These are phyloP conservation scores for Apis mellifera DNA, from an alignment of 1,140 invertebrate species.

Conservation along the genomic window Amel_HAv3.1 CM009931.2:12534501-12535000, in stretches of 20 bases:
- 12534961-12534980: neutral
- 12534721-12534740: slow-evolving; percentile 39
- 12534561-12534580: too few relatives aligned
- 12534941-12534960: slow-evolving; percentile 1
- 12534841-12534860: slow-evolving; percentile 9
- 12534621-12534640: slow-evolving; percentile 26
- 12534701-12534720: slow-evolving; percentile 16
- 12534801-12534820: slow-evolving; percentile 32
- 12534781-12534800: slow-evolving; percentile 63
- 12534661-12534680: neutral
- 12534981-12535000: neutral
- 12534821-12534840: slow-evolving; percentile 26
- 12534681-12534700: neutral
- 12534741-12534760: slow-evolving; percentile 76
- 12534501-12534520: too few relatives aligned
- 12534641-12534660: neutral
- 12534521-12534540: too few relatives aligned
- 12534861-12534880: slow-evolving; percentile 28
- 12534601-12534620: neutral
- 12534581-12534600: neutral
- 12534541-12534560: too few relatives aligned
- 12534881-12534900: slow-evolving; percentile 65
- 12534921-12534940: neutral
- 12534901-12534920: slow-evolving; percentile 35
- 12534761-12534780: slow-evolving; percentile 71